These are phyloP conservation scores for Hiodon alosoides DNA, from an alignment of 2,113 vertebrate species.

Conservation along the genomic window DNA sequence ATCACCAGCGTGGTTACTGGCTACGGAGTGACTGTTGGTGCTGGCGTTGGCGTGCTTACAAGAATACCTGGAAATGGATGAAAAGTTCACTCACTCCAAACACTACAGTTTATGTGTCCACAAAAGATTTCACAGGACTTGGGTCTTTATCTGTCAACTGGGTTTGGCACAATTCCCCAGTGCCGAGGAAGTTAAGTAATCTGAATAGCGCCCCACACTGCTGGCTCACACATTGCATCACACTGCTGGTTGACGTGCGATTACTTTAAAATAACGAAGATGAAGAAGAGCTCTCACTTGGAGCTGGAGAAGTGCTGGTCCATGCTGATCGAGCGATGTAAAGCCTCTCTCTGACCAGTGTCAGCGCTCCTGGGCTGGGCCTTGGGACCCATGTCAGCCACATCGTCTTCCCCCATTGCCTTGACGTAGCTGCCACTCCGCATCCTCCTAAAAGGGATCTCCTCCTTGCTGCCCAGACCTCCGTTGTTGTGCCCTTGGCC, in stretches of 20 bases:
- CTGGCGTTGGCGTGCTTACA: constrained; percentile 79
- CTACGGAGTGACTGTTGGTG: constrained; percentile 78
- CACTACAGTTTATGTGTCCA: constrained; percentile 13
- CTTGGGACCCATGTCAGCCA: constrained; percentile 84
- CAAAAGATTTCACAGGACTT: too few relatives aligned
- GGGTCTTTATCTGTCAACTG: too few relatives aligned
- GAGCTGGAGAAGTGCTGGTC: constrained; percentile 77
- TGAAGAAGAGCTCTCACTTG: constrained; percentile 18
- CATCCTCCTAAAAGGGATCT: constrained; percentile 90
- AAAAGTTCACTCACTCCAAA: not conserved
- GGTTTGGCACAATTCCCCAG: too few relatives aligned
- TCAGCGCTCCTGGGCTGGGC: constrained; percentile 74
- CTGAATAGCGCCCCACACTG: not conserved
- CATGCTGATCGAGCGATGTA: constrained; percentile 86
- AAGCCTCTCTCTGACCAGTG: constrained; percentile 77
- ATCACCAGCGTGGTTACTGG: constrained; percentile 81
- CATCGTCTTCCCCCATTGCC: constrained; percentile 94
- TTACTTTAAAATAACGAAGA: not conserved
- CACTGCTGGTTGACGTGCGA: not conserved
- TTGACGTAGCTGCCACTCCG: constrained; percentile 96
- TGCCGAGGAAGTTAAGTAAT: too few relatives aligned
- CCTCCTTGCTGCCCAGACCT: not conserved
- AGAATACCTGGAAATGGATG: constrained; percentile 56
- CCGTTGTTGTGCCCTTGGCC: not conserved
- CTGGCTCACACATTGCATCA: not conserved